These are phyloP conservation scores for Danio tinwini DNA, from an alignment of 2,797 vertebrate species.

Conservation along the genomic window DNA sequence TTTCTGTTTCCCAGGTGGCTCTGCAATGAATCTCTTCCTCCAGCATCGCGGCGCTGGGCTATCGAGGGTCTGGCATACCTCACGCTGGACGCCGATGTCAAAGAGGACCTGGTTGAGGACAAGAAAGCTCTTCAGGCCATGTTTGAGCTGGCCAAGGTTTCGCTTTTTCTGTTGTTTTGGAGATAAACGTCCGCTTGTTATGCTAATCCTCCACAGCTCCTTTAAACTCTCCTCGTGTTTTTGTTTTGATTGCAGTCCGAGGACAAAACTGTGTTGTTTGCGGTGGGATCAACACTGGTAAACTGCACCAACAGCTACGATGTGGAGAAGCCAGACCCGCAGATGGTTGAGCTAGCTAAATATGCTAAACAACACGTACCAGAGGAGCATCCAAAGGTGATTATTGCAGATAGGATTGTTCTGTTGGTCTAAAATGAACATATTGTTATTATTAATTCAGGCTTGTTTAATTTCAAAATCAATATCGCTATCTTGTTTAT, in stretches of 20 bases:
- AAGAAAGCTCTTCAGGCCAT: slow-evolving; percentile 89
- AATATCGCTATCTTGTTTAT: too few relatives aligned
- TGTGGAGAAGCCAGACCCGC: slow-evolving; percentile 91
- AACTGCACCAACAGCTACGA: slow-evolving; percentile 99
- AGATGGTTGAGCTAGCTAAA: slow-evolving; percentile 97
- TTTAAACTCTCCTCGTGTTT: neutral
- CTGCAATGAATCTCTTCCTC: slow-evolving; percentile 87
- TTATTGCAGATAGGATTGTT: too few relatives aligned
- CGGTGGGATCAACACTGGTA: slow-evolving; percentile 91
- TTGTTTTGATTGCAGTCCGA: slow-evolving; percentile 81
- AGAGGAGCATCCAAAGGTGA: slow-evolving; percentile 96
- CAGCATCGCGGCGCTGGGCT: slow-evolving; percentile 91
- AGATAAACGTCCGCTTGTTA: neutral
- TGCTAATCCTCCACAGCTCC: neutral
- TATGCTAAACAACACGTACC: slow-evolving; percentile 98
- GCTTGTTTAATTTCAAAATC: too few relatives aligned
- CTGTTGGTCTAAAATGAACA: too few relatives aligned
- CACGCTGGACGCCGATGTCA: slow-evolving; percentile 96
- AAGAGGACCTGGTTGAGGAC: slow-evolving; percentile 94
- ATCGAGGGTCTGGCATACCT: slow-evolving; percentile 97
- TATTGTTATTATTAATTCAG: too few relatives aligned
- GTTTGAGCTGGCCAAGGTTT: slow-evolving; percentile 92
- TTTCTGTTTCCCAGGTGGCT: slow-evolving; percentile 84
- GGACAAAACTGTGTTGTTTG: slow-evolving; percentile 93
- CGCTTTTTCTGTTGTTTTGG: neutral